Evolutionary conservation across 2,113 vertebrate species (phyloP).

Genomic region (Tretioscincus oriximinensis): DNA sequence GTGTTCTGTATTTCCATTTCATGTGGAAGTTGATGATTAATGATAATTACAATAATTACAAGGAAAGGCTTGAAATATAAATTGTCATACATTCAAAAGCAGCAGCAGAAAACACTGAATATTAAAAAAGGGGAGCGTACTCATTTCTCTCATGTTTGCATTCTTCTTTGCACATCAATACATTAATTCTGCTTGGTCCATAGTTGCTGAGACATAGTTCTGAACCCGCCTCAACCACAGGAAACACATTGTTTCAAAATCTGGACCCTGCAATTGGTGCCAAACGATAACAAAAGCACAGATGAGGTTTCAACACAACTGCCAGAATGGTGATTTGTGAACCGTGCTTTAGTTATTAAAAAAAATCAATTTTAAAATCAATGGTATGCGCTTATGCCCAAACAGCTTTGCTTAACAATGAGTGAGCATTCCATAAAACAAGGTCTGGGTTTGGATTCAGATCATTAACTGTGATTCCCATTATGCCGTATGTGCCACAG

Average conservation of each 20-base stretch:
- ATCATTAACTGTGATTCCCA: slow-evolving; percentile 71
- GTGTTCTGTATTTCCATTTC: slow-evolving; percentile 65
- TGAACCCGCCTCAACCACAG: neutral
- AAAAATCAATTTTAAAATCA: slow-evolving; percentile 71
- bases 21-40: slow-evolving; percentile 73
- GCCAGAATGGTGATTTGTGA: slow-evolving; percentile 65
- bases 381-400: slow-evolving; percentile 67
- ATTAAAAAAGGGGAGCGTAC: slow-evolving; percentile 37
- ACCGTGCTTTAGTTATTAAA: slow-evolving; percentile 53
- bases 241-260: slow-evolving; percentile 4
- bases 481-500: slow-evolving; percentile 61
- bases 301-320: slow-evolving; percentile 37
- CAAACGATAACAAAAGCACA: slow-evolving; percentile 33
- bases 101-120: slow-evolving; percentile 63
- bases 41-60: slow-evolving; percentile 72
- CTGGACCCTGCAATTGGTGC: slow-evolving; percentile 18
- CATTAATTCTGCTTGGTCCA: slow-evolving; percentile 42
- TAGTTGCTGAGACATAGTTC: neutral
- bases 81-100: slow-evolving; percentile 66
- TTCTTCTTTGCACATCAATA: slow-evolving; percentile 35
- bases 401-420: slow-evolving; percentile 74
- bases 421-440: slow-evolving; percentile 72
- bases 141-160: slow-evolving; percentile 53
- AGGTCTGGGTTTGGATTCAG: slow-evolving; percentile 68
- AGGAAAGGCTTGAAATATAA: slow-evolving; percentile 63